Evolutionary conservation across 2,888 invertebrate species (phyloP).

Genomic region (Branchellion lobata): DNA sequence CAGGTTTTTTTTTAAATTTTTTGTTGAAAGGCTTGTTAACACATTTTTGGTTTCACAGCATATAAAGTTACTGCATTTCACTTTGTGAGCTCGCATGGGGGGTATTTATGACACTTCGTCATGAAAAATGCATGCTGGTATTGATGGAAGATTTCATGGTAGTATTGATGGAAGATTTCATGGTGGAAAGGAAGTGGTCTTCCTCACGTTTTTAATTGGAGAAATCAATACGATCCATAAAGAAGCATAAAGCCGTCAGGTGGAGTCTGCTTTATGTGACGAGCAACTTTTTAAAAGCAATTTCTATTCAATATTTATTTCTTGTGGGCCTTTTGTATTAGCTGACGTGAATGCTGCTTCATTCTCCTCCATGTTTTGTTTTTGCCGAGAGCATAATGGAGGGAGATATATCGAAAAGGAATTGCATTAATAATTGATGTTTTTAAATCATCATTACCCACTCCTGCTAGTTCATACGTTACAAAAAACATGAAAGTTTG

Average conservation of each 20-base stretch:
- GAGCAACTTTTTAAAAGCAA: constrained; percentile 5
- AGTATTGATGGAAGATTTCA: not conserved
- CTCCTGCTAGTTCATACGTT: too few relatives aligned
- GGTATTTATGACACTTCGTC: too few relatives aligned
- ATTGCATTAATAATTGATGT: not conserved
- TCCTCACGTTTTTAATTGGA: constrained; percentile 13
- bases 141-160: not conserved
- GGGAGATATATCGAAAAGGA: not conserved
- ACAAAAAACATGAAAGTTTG: too few relatives aligned
- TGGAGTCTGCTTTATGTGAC: not conserved
- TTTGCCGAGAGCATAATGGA: not conserved
- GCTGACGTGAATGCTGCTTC: not conserved
- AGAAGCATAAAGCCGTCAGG: constrained; percentile 10
- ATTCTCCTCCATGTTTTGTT: too few relatives aligned
- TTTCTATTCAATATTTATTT: constrained; percentile 20
- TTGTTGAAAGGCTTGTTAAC: too few relatives aligned
- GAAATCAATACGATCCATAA: constrained; percentile 18
- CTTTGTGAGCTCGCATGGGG: too few relatives aligned
- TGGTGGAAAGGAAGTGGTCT: too few relatives aligned
- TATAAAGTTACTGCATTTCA: not conserved
- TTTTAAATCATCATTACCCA: not conserved
- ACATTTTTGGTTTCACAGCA: too few relatives aligned
- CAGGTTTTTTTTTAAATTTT: too few relatives aligned
- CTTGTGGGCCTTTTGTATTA: not conserved
- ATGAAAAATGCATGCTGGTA: too few relatives aligned